Evolutionary conservation across 2,888 invertebrate genomes (phyloP).

Genomic region (Lasioglossum leucozonium): DNA sequence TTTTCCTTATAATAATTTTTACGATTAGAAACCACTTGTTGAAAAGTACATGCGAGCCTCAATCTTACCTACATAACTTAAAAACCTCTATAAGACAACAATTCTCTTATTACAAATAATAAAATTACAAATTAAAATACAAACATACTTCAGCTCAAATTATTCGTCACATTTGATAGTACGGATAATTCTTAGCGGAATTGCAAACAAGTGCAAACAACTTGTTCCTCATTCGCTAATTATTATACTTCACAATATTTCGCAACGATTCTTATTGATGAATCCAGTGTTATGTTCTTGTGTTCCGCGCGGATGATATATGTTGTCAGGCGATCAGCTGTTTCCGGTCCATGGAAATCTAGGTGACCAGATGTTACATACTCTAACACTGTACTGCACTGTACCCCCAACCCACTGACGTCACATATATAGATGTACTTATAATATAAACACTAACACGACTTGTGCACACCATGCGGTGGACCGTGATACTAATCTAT

Average conservation of each 20-base stretch:
- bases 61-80: background rate
- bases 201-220: no score
- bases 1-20: background rate
- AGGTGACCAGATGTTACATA: no score
- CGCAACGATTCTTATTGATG: background rate
- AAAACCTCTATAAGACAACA: background rate
- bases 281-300: constrained; percentile 30
- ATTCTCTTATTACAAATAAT: background rate
- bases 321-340: constrained; percentile 66
- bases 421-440: no score
- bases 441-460: background rate
- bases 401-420: no score
- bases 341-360: constrained; percentile 61
- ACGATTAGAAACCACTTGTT: background rate
- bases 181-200: background rate
- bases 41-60: background rate
- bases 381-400: no score
- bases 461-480: background rate
- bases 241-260: background rate
- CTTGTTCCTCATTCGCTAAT: background rate
- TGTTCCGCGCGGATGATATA: constrained; percentile 34
- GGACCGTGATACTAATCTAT: background rate
- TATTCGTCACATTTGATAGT: background rate
- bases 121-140: background rate
- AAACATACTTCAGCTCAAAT: background rate